These are phyloP conservation scores for Paragorgia papillata DNA, from an alignment of 92 coral and sea anemone species.

Conservation along the genomic window DNA sequence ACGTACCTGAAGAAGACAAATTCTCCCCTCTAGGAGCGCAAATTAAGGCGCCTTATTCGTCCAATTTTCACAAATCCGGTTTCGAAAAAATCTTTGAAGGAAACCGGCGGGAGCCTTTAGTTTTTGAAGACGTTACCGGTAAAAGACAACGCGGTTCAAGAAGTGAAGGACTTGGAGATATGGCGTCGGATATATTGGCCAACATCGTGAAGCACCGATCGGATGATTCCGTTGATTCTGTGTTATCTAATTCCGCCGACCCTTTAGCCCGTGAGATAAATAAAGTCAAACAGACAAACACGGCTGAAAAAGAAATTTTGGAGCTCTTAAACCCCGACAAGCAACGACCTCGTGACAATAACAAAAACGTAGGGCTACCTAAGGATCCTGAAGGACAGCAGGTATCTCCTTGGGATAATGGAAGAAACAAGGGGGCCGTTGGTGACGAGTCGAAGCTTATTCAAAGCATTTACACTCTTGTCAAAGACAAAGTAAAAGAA, in stretches of 20 bases:
- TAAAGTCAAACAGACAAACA: neutral
- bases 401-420: neutral
- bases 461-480: conserved; percentile 17
- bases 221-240: conserved; percentile 24
- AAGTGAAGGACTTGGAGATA: conserved; percentile 9
- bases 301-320: conserved; percentile 3
- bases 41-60: neutral
- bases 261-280: conserved; percentile 14
- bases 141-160: conserved; percentile 5
- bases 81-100: conserved; percentile 4
- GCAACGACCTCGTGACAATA: neutral
- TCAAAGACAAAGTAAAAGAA: neutral
- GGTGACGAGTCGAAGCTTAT: conserved; percentile 31
- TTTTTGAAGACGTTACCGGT: conserved; percentile 11
- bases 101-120: conserved; percentile 7
- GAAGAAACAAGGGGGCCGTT: neutral
- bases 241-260: conserved; percentile 11
- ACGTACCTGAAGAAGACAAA: neutral
- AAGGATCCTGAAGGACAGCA: neutral
- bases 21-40: neutral
- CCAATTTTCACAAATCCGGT: neutral
- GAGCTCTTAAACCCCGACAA: neutral
- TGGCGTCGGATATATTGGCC: conserved; percentile 38
- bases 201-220: conserved; percentile 22
- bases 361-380: neutral